These are phyloP conservation scores for Nomada ferruginata DNA, from an alignment of 2,888 invertebrate genomes.

Conservation along the genomic window DNA sequence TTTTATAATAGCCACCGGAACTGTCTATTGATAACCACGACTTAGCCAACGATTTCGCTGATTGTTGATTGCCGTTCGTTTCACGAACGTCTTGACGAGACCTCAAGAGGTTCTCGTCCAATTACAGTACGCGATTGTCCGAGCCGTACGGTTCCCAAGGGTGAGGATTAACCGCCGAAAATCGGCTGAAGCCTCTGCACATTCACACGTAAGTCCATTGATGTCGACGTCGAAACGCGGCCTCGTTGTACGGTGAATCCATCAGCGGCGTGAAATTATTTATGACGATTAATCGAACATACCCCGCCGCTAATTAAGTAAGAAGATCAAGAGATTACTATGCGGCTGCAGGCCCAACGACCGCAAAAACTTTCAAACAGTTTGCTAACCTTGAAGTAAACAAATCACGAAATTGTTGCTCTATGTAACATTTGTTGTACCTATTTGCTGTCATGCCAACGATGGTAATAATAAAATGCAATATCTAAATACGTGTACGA, in stretches of 20 bases:
- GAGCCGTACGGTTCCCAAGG: constrained; percentile 73
- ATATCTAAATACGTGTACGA: too few species aligned
- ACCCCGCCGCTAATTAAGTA: constrained; percentile 70
- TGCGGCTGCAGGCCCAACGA: constrained; percentile 28
- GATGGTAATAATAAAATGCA: too few species aligned
- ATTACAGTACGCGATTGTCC: constrained; percentile 80
- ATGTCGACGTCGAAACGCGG: constrained; percentile 19
- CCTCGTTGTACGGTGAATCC: constrained; percentile 46
- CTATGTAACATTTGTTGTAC: neutral
- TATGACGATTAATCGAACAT: constrained; percentile 62
- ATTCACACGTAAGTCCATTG: constrained; percentile 36
- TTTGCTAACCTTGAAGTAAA: neutral
- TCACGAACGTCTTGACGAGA: constrained; percentile 68
- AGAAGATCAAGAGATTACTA: constrained; percentile 74
- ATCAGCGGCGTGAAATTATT: constrained; percentile 72
- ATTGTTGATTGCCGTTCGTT: constrained; percentile 40
- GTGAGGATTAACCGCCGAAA: constrained; percentile 73
- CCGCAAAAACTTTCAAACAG: neutral
- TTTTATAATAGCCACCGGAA: too few species aligned
- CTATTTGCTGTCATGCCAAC: neutral
- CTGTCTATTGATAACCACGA: neutral
- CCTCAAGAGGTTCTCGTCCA: constrained; percentile 79
- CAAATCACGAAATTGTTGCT: neutral
- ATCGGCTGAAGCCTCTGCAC: constrained; percentile 34
- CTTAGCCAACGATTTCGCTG: constrained; percentile 23